Percentiles rank a stretch among this genome's conserved stretches.
Conservation (phyloP, 1,140 invertebrate genomes). For the Halictus rubicundus region DNA sequence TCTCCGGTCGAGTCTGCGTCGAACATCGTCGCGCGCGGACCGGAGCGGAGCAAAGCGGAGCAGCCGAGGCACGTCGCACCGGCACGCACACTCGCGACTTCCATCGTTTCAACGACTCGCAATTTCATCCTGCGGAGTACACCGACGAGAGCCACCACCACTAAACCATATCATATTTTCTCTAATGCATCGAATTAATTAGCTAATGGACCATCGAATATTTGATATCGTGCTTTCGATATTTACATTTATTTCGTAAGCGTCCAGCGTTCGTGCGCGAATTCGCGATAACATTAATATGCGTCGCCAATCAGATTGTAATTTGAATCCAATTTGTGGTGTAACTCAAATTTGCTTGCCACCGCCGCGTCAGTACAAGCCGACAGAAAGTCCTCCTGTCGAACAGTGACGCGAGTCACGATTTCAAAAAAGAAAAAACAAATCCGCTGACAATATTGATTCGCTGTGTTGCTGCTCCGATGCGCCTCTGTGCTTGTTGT, state of each 20-base stretch:
- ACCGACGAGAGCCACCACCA: slow-evolving; percentile 61
- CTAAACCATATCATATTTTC: slow-evolving; percentile 67
- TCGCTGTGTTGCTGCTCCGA: too few species aligned
- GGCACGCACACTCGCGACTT: slow-evolving; percentile 52
- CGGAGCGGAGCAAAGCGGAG: too few species aligned
- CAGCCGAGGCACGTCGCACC: too few species aligned
- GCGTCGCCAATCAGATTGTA: not conserved
- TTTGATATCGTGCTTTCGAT: slow-evolving; percentile 57
- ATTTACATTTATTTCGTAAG: slow-evolving; percentile 36
- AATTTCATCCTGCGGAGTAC: slow-evolving; percentile 43
- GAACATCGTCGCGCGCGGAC: not conserved
- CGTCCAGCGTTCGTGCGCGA: not conserved
- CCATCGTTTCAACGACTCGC: slow-evolving; percentile 54
- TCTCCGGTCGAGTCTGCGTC: slow-evolving; percentile 22
- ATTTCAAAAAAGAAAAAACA: too few species aligned
- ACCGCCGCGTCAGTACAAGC: not conserved
- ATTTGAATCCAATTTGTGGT: slow-evolving; percentile 2
- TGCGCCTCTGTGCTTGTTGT: too few species aligned
- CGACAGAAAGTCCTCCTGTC: not conserved
- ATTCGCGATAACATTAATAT: slow-evolving; percentile 11
- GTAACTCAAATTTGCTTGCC: not conserved
- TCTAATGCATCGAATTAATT: slow-evolving; percentile 77
- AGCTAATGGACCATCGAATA: slow-evolving; percentile 78
- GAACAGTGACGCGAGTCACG: too few species aligned
- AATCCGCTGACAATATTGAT: too few species aligned